Evolutionary conservation across 35 echinoderm and acorn worm species (phyloP), one percentile per base, ranked within the genome.

Genomic region (Ophiothrix spiculata): DNA sequence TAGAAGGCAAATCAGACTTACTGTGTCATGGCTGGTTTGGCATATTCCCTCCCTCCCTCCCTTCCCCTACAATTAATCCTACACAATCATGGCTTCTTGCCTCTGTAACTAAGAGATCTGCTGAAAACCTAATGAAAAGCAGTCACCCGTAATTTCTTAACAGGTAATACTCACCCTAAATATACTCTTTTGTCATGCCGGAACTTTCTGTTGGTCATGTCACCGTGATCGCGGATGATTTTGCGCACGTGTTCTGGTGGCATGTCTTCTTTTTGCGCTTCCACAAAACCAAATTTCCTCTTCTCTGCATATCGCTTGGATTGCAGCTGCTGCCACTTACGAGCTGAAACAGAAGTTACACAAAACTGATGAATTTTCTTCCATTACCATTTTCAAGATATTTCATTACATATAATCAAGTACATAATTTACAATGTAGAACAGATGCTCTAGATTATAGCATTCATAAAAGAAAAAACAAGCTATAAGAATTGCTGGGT

Each of bases 171-270:
- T 94, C 82, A 99, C 96, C 96, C 96, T 0, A 99, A 79, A 38
- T 99, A 99, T 33, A 99, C 92, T 91, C 96, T 88, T 49, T 99
- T 94, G 75, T 99, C 92, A 46, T 94, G 96, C 76, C 96, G 85
- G 83, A 99, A 99, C 56, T 99, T 99, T 64, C 96, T 88, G 86
- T 99, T 99, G 17, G 96, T 99, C 92, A 99, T 99, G 79, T 99
- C 96, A 1, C 96, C 96, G 73, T 99, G 96, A 83, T 99, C 96
- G 46, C 96, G 81, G 75, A 99, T 99, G 83, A 99, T 99, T 64
- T 99, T 99, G 35, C 96, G 77, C 19, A 99, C 96, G 90, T 99
- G 96, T 64, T 99, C 96, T 45, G 96, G 96, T 0, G 96, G 96
- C 96, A 99, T 99, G 86, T 99, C 96, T 54, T 94, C 92, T 42